Evolutionary conservation across 2,113 vertebrate species (phyloP).

Genomic region (Rhinoderma darwinii): DNA sequence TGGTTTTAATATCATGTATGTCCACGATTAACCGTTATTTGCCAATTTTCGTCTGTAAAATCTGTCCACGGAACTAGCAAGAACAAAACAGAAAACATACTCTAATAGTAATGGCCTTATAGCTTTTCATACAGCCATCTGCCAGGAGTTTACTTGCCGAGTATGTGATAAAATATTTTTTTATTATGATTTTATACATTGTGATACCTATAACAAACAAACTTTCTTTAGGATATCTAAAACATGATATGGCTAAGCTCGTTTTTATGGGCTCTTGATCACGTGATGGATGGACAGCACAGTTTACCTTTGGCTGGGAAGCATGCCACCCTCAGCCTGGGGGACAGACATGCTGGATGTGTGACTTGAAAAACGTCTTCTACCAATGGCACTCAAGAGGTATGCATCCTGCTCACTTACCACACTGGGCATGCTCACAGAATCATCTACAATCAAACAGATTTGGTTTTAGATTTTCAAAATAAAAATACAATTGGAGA

Average conservation of each 20-base stretch:
- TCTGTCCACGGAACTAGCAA: neutral
- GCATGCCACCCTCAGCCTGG: constrained; percentile 88
- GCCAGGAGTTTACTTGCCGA: neutral
- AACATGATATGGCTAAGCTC: neutral
- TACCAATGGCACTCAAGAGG: constrained; percentile 85
- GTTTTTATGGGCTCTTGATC: neutral
- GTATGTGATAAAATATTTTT: neutral
- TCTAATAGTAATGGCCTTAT: neutral
- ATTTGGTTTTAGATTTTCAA: constrained; percentile 32
- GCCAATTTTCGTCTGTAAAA: neutral
- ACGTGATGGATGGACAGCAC: constrained; percentile 61
- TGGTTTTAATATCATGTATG: neutral
- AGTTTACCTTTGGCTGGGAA: constrained; percentile 96
- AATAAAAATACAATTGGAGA: neutral
- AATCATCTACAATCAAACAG: constrained; percentile 81
- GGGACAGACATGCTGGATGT: constrained; percentile 84
- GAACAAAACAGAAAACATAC: neutral
- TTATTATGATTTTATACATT: neutral
- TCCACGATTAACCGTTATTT: neutral
- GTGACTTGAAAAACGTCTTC: constrained; percentile 95
- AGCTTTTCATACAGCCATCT: neutral
- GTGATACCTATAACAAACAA: neutral
- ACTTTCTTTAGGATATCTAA: neutral
- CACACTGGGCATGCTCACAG: constrained; percentile 97
- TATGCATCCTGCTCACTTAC: constrained; percentile 97